Conservation (phyloP, 2,888 invertebrate genomes). For the Eupsilia transversa region DNA sequence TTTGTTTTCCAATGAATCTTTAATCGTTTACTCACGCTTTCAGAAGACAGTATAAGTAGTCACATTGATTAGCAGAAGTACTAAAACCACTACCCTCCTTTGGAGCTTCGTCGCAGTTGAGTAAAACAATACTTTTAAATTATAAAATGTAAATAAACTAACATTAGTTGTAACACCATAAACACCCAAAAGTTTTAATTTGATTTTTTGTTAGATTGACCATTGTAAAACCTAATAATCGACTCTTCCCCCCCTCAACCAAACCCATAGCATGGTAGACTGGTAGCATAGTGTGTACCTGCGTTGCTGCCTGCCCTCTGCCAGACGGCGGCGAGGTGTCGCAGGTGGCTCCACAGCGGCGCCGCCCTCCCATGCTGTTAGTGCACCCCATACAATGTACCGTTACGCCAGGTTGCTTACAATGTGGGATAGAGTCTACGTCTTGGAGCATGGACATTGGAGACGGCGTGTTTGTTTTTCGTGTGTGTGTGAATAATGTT, state of each 20-base stretch:
- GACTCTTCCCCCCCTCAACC: conserved; percentile 15
- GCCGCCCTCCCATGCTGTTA: conserved; percentile 92
- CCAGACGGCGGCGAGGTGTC: conserved; percentile 83
- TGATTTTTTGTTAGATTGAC: too few species aligned
- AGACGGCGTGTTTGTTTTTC: background rate
- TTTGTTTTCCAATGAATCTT: too few species aligned
- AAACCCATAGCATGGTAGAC: conserved; percentile 14
- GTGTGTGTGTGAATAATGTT: background rate
- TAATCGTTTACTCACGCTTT: too few species aligned
- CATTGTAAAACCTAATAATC: conserved; percentile 36
- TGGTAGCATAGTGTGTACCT: conserved; percentile 71
- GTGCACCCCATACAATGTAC: conserved; percentile 84
- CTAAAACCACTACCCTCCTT: too few species aligned
- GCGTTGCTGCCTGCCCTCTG: conserved; percentile 70
- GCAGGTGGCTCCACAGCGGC: conserved; percentile 88
- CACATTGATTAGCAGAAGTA: too few species aligned
- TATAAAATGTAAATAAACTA: too few species aligned
- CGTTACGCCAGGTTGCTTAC: conserved; percentile 69
- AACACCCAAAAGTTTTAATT: too few species aligned
- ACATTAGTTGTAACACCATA: too few species aligned
- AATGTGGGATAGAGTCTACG: conserved; percentile 33
- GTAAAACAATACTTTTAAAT: too few species aligned
- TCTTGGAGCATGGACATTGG: conserved; percentile 30
- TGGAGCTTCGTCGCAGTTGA: too few species aligned
- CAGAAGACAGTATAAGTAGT: too few species aligned